Evolutionary conservation across 2,113 vertebrate species (phyloP).

Genomic region (Heliornis fulica): DNA sequence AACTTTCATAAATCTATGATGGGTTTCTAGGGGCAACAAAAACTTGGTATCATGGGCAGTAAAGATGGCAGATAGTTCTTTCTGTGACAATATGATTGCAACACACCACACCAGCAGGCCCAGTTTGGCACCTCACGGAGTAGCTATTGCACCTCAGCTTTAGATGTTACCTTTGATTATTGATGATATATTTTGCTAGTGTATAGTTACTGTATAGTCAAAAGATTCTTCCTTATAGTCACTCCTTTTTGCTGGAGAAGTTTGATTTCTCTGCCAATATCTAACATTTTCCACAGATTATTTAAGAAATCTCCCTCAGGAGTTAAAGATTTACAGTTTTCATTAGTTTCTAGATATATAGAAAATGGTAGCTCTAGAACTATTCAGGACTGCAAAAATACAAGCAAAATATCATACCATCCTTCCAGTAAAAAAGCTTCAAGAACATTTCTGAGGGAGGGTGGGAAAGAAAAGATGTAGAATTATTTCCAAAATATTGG

Average conservation of each 20-base stretch:
- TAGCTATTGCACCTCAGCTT: neutral
- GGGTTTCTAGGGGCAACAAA: neutral
- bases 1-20: neutral
- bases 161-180: neutral
- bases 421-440: neutral
- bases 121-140: neutral
- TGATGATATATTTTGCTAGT: neutral
- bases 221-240: neutral
- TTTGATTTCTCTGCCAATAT: neutral
- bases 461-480: neutral
- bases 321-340: neutral
- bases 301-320: neutral
- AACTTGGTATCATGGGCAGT: neutral
- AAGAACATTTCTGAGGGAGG: neutral
- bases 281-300: neutral
- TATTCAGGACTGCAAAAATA: neutral
- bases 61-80: neutral
- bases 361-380: neutral
- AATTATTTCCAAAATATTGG: neutral
- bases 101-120: accelerated
- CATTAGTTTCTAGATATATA: neutral
- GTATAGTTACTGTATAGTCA: neutral
- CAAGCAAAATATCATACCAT: neutral
- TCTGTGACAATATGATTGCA: neutral
- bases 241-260: neutral